Base-by-base conservation (phyloP, 23 tunicate genomes). In the Halocynthia aurantium region DNA sequence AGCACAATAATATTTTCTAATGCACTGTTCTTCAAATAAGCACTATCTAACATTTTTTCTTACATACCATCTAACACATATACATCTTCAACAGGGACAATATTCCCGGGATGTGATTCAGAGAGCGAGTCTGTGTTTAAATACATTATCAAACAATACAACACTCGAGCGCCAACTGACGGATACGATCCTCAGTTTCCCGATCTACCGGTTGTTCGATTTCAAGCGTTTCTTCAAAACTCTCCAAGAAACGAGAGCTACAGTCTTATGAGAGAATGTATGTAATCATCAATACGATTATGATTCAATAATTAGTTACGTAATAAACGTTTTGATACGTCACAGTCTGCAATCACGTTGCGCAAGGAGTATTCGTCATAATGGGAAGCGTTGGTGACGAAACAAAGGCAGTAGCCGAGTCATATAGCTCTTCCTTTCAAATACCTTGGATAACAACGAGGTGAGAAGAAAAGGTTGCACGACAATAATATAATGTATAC, bases 361-460 rank as follows among this genome's bases (percentile, higher is more conserved):
- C 84, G 18, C 77, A 81, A 21, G 67, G 68, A 31, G 75, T 57
- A 8, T 74, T 67, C 13, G 51, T 70, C 9, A 71, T 81, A 12
- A 50, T 81, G 49, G 84, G 84, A 11, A 53, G 52, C 62, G 60
- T 62, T 62, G 84, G 72, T 51, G 15, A 40, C 17, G 54, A 31
- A 6, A 53, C 84, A 7, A 40, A 54, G 31, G 44, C 51, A 13
- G 70, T 74, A 7, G 52, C 71, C 4, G 61, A 67, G 12, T 71
- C 77, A 7, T 81, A 81, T 60, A 54, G 70, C 17, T 22, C 71
- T 13, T 22, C 84, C 15, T 81, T 81, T 58, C 58, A 71, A 8
- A 71, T 81, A 11, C 84, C 84, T 7, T 81, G 84, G 84, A 81
- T 81, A n/a, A 69, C 77, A 0, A 73, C 84, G 9, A 71, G 84